Conservation (phyloP, 2,797 vertebrate genomes). For the Discoglossus pictus region DNA sequence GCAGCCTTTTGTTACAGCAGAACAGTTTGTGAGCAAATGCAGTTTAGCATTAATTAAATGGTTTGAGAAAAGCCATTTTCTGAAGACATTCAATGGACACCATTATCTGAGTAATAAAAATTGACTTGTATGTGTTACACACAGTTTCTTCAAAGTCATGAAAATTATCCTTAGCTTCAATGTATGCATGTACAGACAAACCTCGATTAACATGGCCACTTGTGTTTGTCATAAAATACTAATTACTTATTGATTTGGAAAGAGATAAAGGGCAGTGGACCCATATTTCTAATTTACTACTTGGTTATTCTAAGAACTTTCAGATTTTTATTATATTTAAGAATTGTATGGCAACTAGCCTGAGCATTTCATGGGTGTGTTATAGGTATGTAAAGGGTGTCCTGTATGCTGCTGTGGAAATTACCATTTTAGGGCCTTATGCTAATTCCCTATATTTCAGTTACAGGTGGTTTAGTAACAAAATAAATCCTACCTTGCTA, state of each 20-base stretch:
- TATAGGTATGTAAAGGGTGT: no score
- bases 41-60: slow-evolving; percentile 66
- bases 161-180: slow-evolving; percentile 68
- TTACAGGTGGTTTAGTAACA: no score
- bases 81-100: slow-evolving; percentile 66
- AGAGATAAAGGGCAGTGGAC: slow-evolving; percentile 61
- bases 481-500: no score
- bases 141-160: slow-evolving; percentile 62
- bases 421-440: no score
- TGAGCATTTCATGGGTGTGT: no score
- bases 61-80: slow-evolving; percentile 70
- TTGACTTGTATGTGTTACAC: slow-evolving; percentile 70
- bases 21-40: slow-evolving; percentile 67
- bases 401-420: no score
- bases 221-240: slow-evolving; percentile 76
- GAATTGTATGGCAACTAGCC: no score
- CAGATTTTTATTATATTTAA: no score
- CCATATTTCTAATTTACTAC: neutral
- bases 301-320: no score
- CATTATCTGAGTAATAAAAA: slow-evolving; percentile 71
- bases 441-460: no score
- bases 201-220: slow-evolving; percentile 52
- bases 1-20: slow-evolving; percentile 49
- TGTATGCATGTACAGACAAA: slow-evolving; percentile 60
- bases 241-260: slow-evolving; percentile 74